Evolutionary conservation across 2,888 invertebrate genomes (phyloP), one percentile per base, ranked within the genome.

Genomic region (Cabera pusaria): DNA sequence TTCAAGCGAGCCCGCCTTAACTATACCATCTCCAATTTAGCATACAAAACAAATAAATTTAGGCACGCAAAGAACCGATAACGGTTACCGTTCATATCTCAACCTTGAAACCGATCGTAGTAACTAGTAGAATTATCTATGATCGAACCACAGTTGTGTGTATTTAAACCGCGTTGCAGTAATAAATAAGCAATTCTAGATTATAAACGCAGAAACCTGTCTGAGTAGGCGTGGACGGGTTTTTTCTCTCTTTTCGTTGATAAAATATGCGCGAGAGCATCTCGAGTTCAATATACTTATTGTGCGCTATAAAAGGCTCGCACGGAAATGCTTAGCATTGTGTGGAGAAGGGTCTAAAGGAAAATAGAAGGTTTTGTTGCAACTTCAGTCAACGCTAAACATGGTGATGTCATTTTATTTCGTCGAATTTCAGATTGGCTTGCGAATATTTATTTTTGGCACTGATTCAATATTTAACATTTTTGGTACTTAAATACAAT

Each of bases 101-200:
- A 41, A 47, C 56, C 50, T 56, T 52, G 43, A 50, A 52, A 51
- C 39, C 35, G 25, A 37, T 21, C 48, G 44, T 34, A 33, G 25
- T 43, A 51, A n/a, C n/a, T n/a, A n/a, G n/a, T n/a, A n/a, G n/a
- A n/a, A n/a, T n/a, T n/a, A n/a, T n/a, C n/a, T n/a, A n/a, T n/a
- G n/a, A n/a, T n/a, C n/a, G n/a, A n/a, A n/a, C n/a, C n/a, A n/a
- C n/a, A n/a, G n/a, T n/a, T n/a, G n/a, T n/a, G n/a, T n/a, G n/a
- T n/a, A n/a, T n/a, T n/a, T n/a, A n/a, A n/a, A n/a, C n/a, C n/a
- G n/a, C n/a, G n/a, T n/a, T n/a, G n/a, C n/a, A 56, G 60, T 49
- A 65, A 67, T 71, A 75, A 74, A 72, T 65, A 69, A 67, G 64
- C 61, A 67, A 67, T 72, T 64, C 62, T 56, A 69, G 65, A 67